These are phyloP conservation scores for Sphaerophoria taeniata DNA, from an alignment of 2,888 invertebrate species.

Conservation along the genomic window DNA sequence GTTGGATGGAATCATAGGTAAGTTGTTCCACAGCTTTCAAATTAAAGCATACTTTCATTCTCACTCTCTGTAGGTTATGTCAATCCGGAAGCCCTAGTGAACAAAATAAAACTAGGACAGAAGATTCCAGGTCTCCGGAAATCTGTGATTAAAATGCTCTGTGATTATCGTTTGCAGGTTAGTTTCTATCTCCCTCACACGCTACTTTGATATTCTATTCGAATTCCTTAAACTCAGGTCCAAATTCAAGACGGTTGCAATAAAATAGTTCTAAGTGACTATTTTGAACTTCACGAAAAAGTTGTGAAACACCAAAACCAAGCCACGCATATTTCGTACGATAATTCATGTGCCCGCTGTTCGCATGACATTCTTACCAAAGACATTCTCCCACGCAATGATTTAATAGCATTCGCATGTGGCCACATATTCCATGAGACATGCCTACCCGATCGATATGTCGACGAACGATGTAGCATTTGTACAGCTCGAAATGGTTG, in stretches of 20 bases:
- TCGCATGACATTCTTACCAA: conserved; percentile 89
- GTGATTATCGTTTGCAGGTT: conserved; percentile 96
- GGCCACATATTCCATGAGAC: conserved; percentile 94
- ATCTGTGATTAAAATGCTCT: conserved; percentile 96
- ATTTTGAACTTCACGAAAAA: conserved; percentile 93
- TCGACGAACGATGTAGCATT: conserved; percentile 76
- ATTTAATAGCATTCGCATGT: conserved; percentile 93
- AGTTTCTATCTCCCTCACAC: conserved; percentile 42
- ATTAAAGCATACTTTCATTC: background rate
- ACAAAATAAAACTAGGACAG: conserved; percentile 92
- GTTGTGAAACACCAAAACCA: conserved; percentile 90
- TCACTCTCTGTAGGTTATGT: conserved; percentile 86
- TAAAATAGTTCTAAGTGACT: conserved; percentile 94
- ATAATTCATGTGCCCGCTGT: conserved; percentile 92
- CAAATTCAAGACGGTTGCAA: conserved; percentile 95
- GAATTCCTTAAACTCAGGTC: conserved; percentile 83
- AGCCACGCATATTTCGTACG: conserved; percentile 88
- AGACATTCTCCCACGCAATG: conserved; percentile 87
- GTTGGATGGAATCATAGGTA: conserved; percentile 85
- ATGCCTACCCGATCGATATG: conserved; percentile 86
- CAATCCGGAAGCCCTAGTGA: conserved; percentile 93
- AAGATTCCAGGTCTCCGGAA: conserved; percentile 95
- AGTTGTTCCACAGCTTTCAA: background rate
- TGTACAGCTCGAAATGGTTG: conserved; percentile 69
- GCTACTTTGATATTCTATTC: conserved; percentile 5